Evolutionary conservation across 2,888 invertebrate genomes (phyloP).

Genomic region (Tenthredo livida): DNA sequence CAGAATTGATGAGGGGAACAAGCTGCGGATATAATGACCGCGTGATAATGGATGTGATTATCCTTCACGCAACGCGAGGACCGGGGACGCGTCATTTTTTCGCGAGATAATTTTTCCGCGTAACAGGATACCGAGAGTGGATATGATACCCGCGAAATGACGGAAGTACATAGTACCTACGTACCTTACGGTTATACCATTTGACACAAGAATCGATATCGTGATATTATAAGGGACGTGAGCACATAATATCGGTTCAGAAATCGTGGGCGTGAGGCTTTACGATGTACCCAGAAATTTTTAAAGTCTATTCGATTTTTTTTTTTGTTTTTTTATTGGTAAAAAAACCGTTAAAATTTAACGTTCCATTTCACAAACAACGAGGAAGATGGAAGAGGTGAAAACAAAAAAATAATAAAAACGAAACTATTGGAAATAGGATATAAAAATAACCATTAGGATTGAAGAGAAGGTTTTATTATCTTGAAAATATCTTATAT

Average conservation of each 20-base stretch:
- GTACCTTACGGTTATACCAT: neutral
- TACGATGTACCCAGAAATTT: neutral
- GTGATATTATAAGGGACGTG: conserved; percentile 16
- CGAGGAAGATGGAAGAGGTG: neutral
- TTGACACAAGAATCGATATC: conserved; percentile 39
- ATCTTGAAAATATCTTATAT: neutral
- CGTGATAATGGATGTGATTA: conserved; percentile 12
- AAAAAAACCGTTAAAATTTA: conserved; percentile 6
- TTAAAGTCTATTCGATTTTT: neutral
- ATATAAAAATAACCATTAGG: neutral
- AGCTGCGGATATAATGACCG: neutral
- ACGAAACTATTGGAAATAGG: neutral
- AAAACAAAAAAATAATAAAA: too few relatives aligned
- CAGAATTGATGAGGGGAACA: too few relatives aligned
- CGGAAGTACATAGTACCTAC: too few relatives aligned
- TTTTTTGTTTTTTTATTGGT: neutral
- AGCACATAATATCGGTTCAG: neutral
- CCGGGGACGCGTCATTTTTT: neutral
- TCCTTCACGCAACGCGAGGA: neutral
- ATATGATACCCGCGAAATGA: neutral
- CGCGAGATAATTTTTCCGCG: conserved; percentile 9
- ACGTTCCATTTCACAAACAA: neutral
- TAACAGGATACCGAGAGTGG: conserved; percentile 2
- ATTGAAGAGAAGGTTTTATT: neutral
- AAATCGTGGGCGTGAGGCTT: neutral